Percentiles rank a stretch among this genome's conserved stretches.
phyloP scores from a whole-genome alignment of 2,113 vertebrate genomes.

The human region DNA sequence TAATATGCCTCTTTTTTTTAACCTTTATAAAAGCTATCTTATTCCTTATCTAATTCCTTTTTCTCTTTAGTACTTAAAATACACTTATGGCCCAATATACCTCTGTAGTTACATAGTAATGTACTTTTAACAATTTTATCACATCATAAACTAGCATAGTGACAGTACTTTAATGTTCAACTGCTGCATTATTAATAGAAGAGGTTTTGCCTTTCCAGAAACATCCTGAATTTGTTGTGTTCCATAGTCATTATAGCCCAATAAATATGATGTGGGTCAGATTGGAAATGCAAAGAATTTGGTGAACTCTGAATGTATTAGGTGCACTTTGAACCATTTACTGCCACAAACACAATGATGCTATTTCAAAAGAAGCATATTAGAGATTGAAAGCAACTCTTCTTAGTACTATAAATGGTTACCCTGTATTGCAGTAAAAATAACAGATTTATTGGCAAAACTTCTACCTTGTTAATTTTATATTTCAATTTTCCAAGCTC shows the following conservation, averaged over 20 bases:
- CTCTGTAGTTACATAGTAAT: slow-evolving; percentile 7
- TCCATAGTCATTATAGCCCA: slow-evolving; percentile 41
- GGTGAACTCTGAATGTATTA: slow-evolving; percentile 38
- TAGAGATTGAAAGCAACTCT: slow-evolving; percentile 8
- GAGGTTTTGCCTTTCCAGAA: slow-evolving; percentile 56
- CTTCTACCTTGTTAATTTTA: slow-evolving; percentile 15
- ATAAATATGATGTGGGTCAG: slow-evolving; percentile 53
- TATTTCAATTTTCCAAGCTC: slow-evolving; percentile 41
- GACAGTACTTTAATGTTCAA: slow-evolving; percentile 22
- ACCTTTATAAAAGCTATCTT: neutral
- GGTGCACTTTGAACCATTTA: slow-evolving; percentile 52
- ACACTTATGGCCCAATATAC: neutral
- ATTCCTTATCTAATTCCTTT: neutral
- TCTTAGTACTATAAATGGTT: slow-evolving; percentile 37
- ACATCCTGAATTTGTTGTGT: slow-evolving; percentile 58
- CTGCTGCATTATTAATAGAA: slow-evolving; percentile 65
- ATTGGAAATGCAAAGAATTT: slow-evolving; percentile 47
- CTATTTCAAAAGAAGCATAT: slow-evolving; percentile 20
- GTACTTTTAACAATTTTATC: slow-evolving; percentile 61
- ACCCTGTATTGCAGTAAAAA: neutral
- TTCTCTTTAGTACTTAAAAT: slow-evolving; percentile 41
- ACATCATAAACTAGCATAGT: slow-evolving; percentile 50
- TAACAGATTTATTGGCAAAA: slow-evolving; percentile 41
- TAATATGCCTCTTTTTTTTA: neutral
- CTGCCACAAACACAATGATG: neutral